phyloP scores from a whole-genome alignment of 2,888 invertebrate species.

The Macrophya alboannulata region DNA sequence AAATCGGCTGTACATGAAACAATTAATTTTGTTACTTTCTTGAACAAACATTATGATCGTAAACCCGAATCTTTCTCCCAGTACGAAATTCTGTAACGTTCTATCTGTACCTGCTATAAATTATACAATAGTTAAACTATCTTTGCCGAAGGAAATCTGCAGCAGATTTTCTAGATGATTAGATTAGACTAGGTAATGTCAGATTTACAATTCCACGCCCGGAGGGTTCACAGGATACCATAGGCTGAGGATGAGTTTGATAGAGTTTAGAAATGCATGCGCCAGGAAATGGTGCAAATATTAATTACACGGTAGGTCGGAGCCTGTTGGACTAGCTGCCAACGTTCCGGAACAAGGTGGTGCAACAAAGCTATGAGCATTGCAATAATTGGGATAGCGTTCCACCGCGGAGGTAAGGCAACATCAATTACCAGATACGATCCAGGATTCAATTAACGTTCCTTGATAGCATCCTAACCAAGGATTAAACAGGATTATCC shows the following conservation, averaged over 20 bases:
- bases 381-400: conserved; percentile 28
- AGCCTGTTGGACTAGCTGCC: conserved; percentile 20
- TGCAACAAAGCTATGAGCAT: conserved; percentile 43
- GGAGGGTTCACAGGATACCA: neutral
- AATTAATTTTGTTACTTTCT: neutral
- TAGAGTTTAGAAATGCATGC: conserved; percentile 14
- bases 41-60: neutral
- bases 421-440: conserved; percentile 47
- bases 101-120: neutral
- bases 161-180: neutral
- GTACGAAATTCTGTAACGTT: neutral
- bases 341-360: conserved; percentile 32
- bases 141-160: neutral
- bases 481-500: conserved; percentile 15
- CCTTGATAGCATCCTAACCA: conserved; percentile 36
- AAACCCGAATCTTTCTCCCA: neutral
- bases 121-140: neutral
- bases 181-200: neutral
- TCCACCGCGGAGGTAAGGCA: conserved; percentile 18
- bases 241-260: conserved; percentile 17
- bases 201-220: conserved; percentile 20
- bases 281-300: conserved; percentile 24
- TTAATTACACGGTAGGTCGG: conserved; percentile 36
- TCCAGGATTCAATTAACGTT: conserved; percentile 51
- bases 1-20: neutral